Conservation (phyloP, 2,113 vertebrate genomes). For the Passer domesticus region DNA sequence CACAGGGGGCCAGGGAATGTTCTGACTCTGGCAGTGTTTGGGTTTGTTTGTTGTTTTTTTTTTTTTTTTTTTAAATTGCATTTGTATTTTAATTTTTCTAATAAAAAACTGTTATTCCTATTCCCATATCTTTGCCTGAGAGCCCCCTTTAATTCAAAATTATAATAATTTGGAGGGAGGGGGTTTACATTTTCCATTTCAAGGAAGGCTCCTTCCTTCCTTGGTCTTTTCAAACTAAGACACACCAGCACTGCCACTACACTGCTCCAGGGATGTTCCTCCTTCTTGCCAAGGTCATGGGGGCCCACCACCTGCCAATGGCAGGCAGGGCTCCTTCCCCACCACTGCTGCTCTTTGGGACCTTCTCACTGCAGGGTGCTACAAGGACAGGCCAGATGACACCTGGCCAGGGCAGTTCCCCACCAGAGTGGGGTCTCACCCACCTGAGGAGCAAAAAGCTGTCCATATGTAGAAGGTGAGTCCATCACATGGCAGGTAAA, state of each 20-base stretch:
- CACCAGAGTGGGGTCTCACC: neutral
- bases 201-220: neutral
- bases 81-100: neutral
- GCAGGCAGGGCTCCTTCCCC: neutral
- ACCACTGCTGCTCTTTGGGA: neutral
- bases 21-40: too few species aligned
- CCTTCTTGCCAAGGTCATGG: neutral
- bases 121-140: neutral
- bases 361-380: neutral
- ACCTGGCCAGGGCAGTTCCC: neutral
- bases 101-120: neutral
- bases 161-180: fast-evolving
- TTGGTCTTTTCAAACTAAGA: too few species aligned
- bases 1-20: too few species aligned
- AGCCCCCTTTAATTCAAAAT: neutral
- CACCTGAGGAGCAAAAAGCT: neutral
- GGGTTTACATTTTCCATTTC: neutral
- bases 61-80: too few species aligned
- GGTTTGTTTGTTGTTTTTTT: too few species aligned
- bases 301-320: neutral
- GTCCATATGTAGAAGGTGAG: neutral
- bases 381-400: neutral
- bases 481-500: neutral
- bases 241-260: neutral
- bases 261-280: neutral